Evolutionary conservation across 2,888 invertebrate genomes (phyloP).

Genomic region (Pammene fasciana): DNA sequence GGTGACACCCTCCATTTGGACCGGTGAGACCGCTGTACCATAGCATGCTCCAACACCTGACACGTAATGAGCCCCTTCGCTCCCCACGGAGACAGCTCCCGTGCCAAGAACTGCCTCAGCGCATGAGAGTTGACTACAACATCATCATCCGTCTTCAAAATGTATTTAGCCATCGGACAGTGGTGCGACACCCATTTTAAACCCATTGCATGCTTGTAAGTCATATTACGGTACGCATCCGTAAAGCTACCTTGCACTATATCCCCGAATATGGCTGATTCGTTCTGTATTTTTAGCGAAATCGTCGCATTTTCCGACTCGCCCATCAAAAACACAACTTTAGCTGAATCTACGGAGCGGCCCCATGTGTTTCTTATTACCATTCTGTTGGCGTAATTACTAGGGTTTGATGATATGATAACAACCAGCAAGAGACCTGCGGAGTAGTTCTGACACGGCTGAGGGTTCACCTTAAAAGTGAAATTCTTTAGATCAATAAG

Average conservation of each 20-base stretch:
- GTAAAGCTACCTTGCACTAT: conserved; percentile 90
- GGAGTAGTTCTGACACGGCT: conserved; percentile 75
- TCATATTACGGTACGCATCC: conserved; percentile 91
- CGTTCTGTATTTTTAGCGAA: conserved; percentile 79
- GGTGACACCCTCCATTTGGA: conserved; percentile 91
- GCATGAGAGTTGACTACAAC: conserved; percentile 88
- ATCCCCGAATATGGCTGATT: conserved; percentile 85
- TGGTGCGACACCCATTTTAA: conserved; percentile 89
- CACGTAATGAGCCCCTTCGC: conserved; percentile 86
- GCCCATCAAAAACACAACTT: conserved; percentile 88
- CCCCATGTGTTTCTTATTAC: conserved; percentile 91
- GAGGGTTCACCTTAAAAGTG: conserved; percentile 84
- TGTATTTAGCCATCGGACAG: conserved; percentile 86
- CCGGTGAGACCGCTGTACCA: conserved; percentile 84
- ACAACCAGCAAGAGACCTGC: conserved; percentile 83
- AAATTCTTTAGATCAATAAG: conserved; percentile 85
- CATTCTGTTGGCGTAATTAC: conserved; percentile 85
- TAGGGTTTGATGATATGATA: conserved; percentile 87
- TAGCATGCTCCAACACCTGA: conserved; percentile 74
- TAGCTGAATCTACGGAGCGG: conserved; percentile 75
- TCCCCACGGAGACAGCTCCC: conserved; percentile 84
- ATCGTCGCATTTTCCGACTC: conserved; percentile 55
- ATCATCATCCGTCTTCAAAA: conserved; percentile 90
- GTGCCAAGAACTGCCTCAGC: conserved; percentile 83
- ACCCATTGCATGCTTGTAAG: conserved; percentile 92